These are phyloP conservation scores for Fistularia tabacaria DNA, from an alignment of 2,797 vertebrate genomes.

Conservation along the genomic window DNA sequence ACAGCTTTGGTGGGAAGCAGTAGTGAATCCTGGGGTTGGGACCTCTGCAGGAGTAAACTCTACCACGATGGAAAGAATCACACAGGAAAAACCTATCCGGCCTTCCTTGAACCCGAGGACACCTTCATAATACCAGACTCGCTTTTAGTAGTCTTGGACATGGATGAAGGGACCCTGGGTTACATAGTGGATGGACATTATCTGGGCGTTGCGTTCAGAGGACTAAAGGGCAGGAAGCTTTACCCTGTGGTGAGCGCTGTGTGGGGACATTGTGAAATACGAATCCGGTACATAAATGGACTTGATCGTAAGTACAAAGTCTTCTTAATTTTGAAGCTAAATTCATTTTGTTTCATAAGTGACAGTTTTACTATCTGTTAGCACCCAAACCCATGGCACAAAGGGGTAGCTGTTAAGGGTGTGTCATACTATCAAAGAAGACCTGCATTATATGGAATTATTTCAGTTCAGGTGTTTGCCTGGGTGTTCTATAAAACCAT, in stretches of 20 bases:
- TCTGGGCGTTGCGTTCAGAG: conserved; percentile 93
- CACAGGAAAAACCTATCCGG: conserved; percentile 90
- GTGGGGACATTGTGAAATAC: conserved; percentile 99
- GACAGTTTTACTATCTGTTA: too few species aligned
- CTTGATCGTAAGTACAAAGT: conserved; percentile 93
- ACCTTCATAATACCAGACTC: conserved; percentile 97
- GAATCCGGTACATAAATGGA: conserved; percentile 98
- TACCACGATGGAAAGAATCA: conserved; percentile 96
- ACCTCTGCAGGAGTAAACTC: conserved; percentile 94
- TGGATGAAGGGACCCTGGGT: conserved; percentile 96
- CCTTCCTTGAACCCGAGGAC: conserved; percentile 90
- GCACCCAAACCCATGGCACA: conserved; percentile 11
- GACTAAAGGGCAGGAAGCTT: conserved; percentile 95
- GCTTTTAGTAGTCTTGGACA: conserved; percentile 95
- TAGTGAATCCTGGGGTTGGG: conserved; percentile 97
- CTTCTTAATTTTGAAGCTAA: neutral
- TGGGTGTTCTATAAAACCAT: too few species aligned
- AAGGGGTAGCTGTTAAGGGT: conserved; percentile 4
- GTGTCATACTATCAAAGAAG: too few species aligned
- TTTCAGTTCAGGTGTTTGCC: too few species aligned
- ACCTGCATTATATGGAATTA: too few species aligned
- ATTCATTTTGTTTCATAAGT: neutral
- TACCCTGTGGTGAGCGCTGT: conserved; percentile 97
- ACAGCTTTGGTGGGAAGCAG: conserved; percentile 93
- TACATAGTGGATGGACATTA: conserved; percentile 98